Evolutionary conservation across 2,113 vertebrate genomes (phyloP).

Genomic region (Pedionomus torquatus): DNA sequence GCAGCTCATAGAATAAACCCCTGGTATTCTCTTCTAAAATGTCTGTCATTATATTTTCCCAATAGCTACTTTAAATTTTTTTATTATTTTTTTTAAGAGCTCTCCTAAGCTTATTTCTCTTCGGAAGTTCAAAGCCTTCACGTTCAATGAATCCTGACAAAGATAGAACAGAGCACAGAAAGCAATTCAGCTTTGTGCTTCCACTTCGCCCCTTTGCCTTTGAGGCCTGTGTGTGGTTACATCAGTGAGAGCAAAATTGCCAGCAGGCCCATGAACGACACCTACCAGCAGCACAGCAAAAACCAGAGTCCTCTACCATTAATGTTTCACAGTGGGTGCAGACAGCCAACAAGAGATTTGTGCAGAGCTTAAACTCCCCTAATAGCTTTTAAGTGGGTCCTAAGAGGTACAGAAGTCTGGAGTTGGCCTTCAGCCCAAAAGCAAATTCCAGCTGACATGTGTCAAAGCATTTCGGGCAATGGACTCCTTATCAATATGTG

Average conservation of each 20-base stretch:
- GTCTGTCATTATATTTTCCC: not conserved
- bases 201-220: not conserved
- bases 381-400: conserved; percentile 41
- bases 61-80: not conserved
- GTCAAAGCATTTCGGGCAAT: conserved; percentile 10
- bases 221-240: not conserved
- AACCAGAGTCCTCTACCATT: not conserved
- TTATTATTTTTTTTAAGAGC: not conserved
- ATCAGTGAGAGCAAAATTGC: conserved; percentile 17
- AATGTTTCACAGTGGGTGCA: not conserved
- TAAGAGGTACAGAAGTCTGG: not conserved
- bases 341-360: not conserved
- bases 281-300: not conserved
- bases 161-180: conserved; percentile 6
- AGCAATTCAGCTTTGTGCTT: conserved; percentile 18
- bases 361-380: conserved; percentile 1
- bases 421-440: conserved; percentile 3
- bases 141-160: not conserved
- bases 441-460: not conserved
- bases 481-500: not conserved
- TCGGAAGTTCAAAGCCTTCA: not conserved
- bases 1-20: not conserved
- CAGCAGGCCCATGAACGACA: not conserved
- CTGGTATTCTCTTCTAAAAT: not conserved
- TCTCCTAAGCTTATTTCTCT: not conserved